Evolutionary conservation across 2,888 invertebrate species (phyloP), one percentile per base, ranked within the genome.

Genomic region (Nysson spinosus): DNA sequence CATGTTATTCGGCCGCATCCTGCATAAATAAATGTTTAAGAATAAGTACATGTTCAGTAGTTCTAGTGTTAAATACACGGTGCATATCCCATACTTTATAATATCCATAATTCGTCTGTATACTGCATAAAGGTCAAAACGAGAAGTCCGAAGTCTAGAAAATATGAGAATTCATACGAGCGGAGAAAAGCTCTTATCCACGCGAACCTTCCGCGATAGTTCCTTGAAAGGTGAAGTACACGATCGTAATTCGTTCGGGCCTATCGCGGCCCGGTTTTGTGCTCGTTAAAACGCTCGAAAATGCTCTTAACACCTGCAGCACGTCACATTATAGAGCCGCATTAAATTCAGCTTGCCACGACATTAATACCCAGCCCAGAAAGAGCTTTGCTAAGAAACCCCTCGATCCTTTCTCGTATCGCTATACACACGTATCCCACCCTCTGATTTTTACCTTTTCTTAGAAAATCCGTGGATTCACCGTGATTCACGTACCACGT

Each of bases 331-430:
- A 57, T 39, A 42, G 42, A 46, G 39, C 30, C 39, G 57, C 66
- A 43, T 69, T 66, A 69, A 66, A 67, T 67, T 44, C 54, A 50
- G 61, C 54, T 67, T 62, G 61, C 30, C 50, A 60, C 57, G 57
- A 63, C 63, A 39, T 68, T 54, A 66, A 67, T 46, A 50, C 49
- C 28, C 39, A 9, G 12, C 24, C 12, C 28, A 49, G 24, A 35
- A 35, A 24, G 6, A 14, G 14, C 5, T 56, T 43, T 46, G 9
- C 34, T 35, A 17, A 16, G 16, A 35, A 49, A 28, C 20, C 24
- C 22, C 22, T 49, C 43, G 35, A 4, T 4, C 11, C 11, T 30
- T 11, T 11, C 1, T 1, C 11, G 11, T n/a, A n/a, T 30, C 11
- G 11, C 30, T 9, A n/a, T 30, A 4, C n/a, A 30, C 30, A 30